A percentile compares a stretch with the other conserved stretches of the same genome.
Evolutionary conservation across 2,113 vertebrate species (phyloP).

Genomic region (Toxotes jaculatrix): DNA sequence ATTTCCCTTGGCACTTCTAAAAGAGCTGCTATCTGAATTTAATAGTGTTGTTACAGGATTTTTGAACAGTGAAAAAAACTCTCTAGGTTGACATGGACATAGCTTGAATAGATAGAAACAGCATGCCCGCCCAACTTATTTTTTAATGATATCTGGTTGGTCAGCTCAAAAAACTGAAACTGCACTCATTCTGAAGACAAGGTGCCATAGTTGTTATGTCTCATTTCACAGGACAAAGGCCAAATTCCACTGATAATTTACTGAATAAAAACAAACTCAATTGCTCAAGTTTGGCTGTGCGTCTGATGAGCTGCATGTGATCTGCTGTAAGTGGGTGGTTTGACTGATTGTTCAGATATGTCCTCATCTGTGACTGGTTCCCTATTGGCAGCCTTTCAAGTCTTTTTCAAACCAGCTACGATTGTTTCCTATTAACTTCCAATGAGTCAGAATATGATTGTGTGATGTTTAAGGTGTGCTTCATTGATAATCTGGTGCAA

Average conservation of each 20-base stretch:
- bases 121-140: background rate
- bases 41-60: slow-evolving; percentile 37
- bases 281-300: background rate
- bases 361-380: background rate
- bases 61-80: slow-evolving; percentile 19
- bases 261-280: background rate
- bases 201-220: background rate
- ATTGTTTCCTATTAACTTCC: background rate
- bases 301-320: background rate
- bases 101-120: background rate
- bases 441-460: background rate
- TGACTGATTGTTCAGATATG: background rate
- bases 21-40: slow-evolving; percentile 35
- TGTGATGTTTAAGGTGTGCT: background rate
- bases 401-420: background rate
- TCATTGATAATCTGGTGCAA: background rate
- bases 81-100: slow-evolving; percentile 18
- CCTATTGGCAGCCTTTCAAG: no score
- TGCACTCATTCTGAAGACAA: background rate
- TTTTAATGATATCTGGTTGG: background rate
- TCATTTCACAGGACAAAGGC: background rate
- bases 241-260: background rate
- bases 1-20: slow-evolving; percentile 31
- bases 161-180: background rate
- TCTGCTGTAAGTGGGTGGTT: background rate